phyloP scores from a whole-genome alignment of 2,113 vertebrate genomes.

The Sinocyclocheilus maitianheensis region DNA sequence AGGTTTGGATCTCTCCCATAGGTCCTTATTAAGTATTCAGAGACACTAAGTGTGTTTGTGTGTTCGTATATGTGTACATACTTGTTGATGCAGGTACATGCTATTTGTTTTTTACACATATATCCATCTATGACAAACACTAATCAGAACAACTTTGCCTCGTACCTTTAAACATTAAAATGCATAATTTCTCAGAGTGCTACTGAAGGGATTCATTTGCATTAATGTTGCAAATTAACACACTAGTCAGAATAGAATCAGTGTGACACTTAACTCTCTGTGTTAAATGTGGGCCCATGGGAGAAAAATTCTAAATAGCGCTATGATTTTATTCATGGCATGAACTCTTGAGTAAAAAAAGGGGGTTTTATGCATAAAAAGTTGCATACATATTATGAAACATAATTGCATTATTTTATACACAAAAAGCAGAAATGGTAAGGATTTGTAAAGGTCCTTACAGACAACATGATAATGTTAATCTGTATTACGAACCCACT shows the following conservation, averaged over 20 bases:
- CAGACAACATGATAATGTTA: background rate
- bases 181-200: background rate
- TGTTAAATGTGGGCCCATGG: background rate
- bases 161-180: background rate
- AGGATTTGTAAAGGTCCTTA: background rate
- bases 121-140: background rate
- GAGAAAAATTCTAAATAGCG: background rate
- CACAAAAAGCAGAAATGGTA: background rate
- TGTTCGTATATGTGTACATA: background rate
- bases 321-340: background rate
- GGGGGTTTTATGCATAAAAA: background rate
- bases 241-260: constrained; percentile 15
- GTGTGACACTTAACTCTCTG: background rate
- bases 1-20: constrained; percentile 43
- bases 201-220: constrained; percentile 19
- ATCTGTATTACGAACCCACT: background rate
- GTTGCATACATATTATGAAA: background rate
- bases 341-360: background rate
- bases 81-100: constrained; percentile 47
- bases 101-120: constrained; percentile 52
- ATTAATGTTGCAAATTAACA: constrained; percentile 35
- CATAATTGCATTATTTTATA: background rate
- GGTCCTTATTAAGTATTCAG: constrained; percentile 50
- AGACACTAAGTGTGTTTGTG: constrained; percentile 26
- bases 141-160: background rate